phyloP scores from a whole-genome alignment of 2,888 invertebrate genomes.

The Ormyrus thymus region DNA sequence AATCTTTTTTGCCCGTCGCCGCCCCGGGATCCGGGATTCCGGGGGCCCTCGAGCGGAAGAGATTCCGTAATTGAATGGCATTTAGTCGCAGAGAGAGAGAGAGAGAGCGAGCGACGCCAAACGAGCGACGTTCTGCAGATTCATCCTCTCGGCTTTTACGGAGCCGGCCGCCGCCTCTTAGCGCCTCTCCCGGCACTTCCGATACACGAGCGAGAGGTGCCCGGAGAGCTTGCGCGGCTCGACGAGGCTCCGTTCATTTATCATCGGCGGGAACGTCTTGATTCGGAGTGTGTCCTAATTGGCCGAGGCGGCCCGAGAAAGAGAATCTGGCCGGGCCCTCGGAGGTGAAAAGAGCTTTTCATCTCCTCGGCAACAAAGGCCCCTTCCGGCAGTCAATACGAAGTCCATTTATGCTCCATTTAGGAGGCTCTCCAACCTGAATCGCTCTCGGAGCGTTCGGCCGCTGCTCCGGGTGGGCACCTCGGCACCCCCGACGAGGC shows the following conservation, averaged over 20 bases:
- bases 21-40: conserved; percentile 59
- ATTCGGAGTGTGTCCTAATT: not conserved
- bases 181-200: too few species aligned
- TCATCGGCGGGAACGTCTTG: not conserved
- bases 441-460: conserved; percentile 66
- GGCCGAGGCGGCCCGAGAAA: not conserved
- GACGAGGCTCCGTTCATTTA: not conserved
- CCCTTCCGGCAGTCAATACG: conserved; percentile 62
- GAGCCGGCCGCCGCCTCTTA: too few species aligned
- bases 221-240: too few species aligned
- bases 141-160: conserved; percentile 21
- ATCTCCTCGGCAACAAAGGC: conserved; percentile 29
- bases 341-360: conserved; percentile 32
- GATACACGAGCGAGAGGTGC: too few species aligned
- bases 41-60: conserved; percentile 66
- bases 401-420: conserved; percentile 70
- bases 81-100: conserved; percentile 54
- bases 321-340: not conserved
- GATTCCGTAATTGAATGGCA: conserved; percentile 63
- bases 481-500: not conserved
- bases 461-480: conserved; percentile 25
- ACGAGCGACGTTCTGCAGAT: conserved; percentile 42
- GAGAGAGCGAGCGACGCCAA: not conserved
- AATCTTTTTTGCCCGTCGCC: conserved; percentile 24
- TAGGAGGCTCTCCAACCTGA: conserved; percentile 58